Conservation (phyloP, 2,797 vertebrate species). For the Poecilia velifera region DNA sequence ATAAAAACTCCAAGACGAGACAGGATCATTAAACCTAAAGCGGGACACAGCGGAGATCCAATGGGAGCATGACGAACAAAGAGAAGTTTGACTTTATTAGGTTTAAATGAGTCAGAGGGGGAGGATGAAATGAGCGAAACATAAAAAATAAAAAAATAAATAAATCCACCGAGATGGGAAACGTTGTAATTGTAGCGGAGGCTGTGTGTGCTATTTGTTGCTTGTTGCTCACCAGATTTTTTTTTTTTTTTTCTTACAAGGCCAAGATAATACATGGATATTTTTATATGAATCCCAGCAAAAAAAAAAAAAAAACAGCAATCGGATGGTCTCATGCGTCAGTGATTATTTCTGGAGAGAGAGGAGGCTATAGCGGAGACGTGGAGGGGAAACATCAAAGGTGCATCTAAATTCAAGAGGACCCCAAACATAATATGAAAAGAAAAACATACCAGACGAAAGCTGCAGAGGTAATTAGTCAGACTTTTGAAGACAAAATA, state of each 20-base stretch:
- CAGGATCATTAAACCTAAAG: constrained; percentile 31
- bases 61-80: constrained; percentile 12
- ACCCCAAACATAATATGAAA: not conserved
- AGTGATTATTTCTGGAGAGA: constrained; percentile 26
- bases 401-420: constrained; percentile 19
- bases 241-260: constrained; percentile 1
- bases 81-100: constrained; percentile 13
- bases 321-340: constrained; percentile 20
- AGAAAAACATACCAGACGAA: not conserved
- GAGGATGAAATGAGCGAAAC: constrained; percentile 34
- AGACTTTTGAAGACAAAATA: constrained; percentile 4
- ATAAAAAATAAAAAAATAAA: not conserved
- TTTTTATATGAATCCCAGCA: constrained; percentile 21
- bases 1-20: constrained; percentile 24
- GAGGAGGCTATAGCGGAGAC: constrained; percentile 1
- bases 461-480: not conserved
- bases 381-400: constrained; percentile 24
- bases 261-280: constrained; percentile 3
- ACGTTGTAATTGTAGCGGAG: not conserved
- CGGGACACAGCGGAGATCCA: not conserved
- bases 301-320: constrained; percentile 13
- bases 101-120: constrained; percentile 35
- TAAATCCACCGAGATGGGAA: constrained; percentile 7
- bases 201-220: constrained; percentile 15
- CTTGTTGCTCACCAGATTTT: constrained; percentile 1